Evolutionary conservation across 2,113 vertebrate genomes (phyloP), one percentile per base, ranked within the genome.

Genomic region (Albula goreensis): DNA sequence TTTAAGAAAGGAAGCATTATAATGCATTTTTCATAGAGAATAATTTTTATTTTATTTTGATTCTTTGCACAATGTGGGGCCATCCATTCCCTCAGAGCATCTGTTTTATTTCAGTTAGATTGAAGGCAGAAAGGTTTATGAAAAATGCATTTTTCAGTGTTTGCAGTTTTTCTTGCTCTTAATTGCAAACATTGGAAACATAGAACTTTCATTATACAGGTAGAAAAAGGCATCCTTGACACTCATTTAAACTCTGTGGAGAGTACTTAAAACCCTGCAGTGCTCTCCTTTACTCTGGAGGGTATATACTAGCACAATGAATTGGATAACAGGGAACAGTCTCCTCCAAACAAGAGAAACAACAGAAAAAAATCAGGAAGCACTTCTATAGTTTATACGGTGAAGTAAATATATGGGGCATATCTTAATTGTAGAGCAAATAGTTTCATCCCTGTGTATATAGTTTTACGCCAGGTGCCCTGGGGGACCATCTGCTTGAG

Each of bases 371-470:
- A 66, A 66, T 41, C 31, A 66, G 22, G 17, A 66, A 66, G 51
- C n/a, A 74, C n/a, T 74, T 17, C 80, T 25, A 22, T 17, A 81
- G 51, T 41, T 41, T 41, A 41, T 41, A 41, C 80, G 53, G 3
- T 81, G 50, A 50, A 9, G 51, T 81, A 81, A 81, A 52, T 81
- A 52, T 52, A 81, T 50, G 80, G 51, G 8, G 49, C 80, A 25
- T 50, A 50, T 81, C 80, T 81, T 10, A 51, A 81, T 52, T 25
- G 7, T 10, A n/a, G 50, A 49, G 48, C 78, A 80, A 49, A 50
- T 80, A 50, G 78, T 80, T 50, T 80, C 50, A 80, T 13, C 50
- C 41, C 48, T 49, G 78, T 81, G 80, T 74, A 74, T 74, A 74
- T 81, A 17, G 52, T 81, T 81, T 81, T 52, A 53, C 53, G 4